A percentile compares a stretch with the other conserved stretches of the same genome.
These are phyloP conservation scores for Diachasma alloeum DNA, from an alignment of 1,140 invertebrate genomes.

Conservation along the genomic window DNA sequence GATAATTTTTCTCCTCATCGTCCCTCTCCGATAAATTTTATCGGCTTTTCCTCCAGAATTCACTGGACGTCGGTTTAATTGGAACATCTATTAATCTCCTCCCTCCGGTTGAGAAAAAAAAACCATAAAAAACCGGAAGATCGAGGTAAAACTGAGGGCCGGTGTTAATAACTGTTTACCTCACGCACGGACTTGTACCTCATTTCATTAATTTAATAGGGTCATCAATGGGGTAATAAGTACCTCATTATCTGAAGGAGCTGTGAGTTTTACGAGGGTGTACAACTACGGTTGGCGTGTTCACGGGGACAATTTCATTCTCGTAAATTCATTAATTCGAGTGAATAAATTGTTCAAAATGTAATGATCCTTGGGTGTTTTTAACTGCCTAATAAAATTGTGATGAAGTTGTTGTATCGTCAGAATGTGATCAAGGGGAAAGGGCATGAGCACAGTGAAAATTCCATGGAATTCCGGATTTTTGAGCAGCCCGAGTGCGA, in stretches of 20 bases:
- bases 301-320: background rate
- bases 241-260: background rate
- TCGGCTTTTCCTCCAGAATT: conserved; percentile 1
- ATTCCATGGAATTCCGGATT: no score
- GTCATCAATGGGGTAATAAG: background rate
- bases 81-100: background rate
- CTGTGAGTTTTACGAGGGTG: background rate
- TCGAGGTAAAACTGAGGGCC: background rate
- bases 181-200: background rate
- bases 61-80: background rate
- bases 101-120: background rate
- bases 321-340: background rate
- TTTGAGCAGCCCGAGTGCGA: no score
- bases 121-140: background rate
- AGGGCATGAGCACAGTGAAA: no score
- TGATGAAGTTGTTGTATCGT: background rate
- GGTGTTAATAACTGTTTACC: background rate
- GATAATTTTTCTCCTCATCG: background rate
- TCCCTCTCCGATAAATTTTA: conserved; percentile 3
- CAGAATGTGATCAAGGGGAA: background rate
- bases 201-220: background rate
- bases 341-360: background rate
- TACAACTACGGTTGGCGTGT: background rate
- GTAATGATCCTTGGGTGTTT: background rate
- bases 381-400: background rate